Evolutionary conservation across 2,113 vertebrate species (phyloP).

Genomic region (Siniperca knerii): DNA sequence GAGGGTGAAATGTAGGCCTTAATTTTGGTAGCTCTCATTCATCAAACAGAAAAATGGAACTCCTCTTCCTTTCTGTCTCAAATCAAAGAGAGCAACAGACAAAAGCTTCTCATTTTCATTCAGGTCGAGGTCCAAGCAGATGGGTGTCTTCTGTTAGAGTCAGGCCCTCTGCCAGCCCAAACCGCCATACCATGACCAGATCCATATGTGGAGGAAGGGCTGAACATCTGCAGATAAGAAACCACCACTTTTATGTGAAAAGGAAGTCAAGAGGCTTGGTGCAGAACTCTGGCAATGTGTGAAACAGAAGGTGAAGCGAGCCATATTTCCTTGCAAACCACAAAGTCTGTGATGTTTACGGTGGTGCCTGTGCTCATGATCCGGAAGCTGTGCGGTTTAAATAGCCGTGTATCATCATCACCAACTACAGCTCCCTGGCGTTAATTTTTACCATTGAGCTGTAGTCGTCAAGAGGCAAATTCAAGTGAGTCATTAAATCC

Average conservation of each 20-base stretch:
- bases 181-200: slow-evolving; percentile 49
- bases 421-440: slow-evolving; percentile 3
- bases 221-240: slow-evolving; percentile 72
- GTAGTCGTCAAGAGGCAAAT: slow-evolving; percentile 22
- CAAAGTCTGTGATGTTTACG: slow-evolving; percentile 35
- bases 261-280: slow-evolving; percentile 54
- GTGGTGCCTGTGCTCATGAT: not conserved
- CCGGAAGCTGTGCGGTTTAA: slow-evolving; percentile 28
- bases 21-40: not conserved
- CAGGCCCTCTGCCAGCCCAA: slow-evolving; percentile 33
- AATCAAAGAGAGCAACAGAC: slow-evolving; percentile 16
- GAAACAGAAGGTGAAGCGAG: slow-evolving; percentile 57
- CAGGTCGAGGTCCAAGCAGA: slow-evolving; percentile 51
- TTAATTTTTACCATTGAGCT: slow-evolving; percentile 19
- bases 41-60: not conserved
- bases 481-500: slow-evolving; percentile 39
- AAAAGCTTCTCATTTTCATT: slow-evolving; percentile 27
- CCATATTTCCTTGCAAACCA: slow-evolving; percentile 51
- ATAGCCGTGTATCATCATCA: slow-evolving; percentile 1
- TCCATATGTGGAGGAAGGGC: slow-evolving; percentile 65
- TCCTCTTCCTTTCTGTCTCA: slow-evolving; percentile 18
- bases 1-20: not conserved
- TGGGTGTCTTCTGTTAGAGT: slow-evolving; percentile 45
- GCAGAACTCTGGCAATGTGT: slow-evolving; percentile 43
- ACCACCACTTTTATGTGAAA: slow-evolving; percentile 45